Percentiles rank a stretch among this genome's conserved stretches.
These are phyloP conservation scores for Belgica antarctica DNA, from an alignment of 2,888 invertebrate genomes.

Conservation along the genomic window DNA sequence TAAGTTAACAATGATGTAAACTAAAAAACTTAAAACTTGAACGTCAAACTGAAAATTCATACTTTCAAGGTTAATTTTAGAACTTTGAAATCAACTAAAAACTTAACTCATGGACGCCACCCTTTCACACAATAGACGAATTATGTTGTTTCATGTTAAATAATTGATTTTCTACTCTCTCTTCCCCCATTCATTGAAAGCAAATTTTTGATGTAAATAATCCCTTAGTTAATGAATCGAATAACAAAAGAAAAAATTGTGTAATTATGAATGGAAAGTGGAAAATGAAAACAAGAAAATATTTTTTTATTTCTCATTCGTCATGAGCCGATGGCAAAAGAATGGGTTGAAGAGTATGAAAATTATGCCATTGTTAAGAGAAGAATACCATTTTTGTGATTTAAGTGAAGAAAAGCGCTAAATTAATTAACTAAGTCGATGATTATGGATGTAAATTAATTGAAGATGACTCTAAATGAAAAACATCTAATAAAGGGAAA, in stretches of 20 bases:
- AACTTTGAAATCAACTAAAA: no score
- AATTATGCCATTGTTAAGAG: slow-evolving; percentile 12
- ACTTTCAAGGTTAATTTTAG: no score
- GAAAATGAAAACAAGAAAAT: slow-evolving; percentile 9
- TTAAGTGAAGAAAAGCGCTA: slow-evolving; percentile 21
- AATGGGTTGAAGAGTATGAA: slow-evolving; percentile 4
- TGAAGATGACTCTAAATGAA: slow-evolving; percentile 17
- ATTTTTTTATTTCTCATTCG: slow-evolving; percentile 18
- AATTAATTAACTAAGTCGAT: slow-evolving; percentile 17
- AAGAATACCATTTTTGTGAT: slow-evolving; percentile 31
- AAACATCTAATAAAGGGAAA: not conserved
- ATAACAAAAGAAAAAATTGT: not conserved
- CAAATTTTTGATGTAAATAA: slow-evolving; percentile 16
- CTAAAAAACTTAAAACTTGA: no score
- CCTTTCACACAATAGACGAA: not conserved
- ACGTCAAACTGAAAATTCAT: no score
- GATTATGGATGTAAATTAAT: slow-evolving; percentile 23
- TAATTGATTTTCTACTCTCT: slow-evolving; percentile 1
- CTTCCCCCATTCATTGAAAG: not conserved
- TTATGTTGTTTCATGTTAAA: not conserved
- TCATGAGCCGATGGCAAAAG: not conserved
- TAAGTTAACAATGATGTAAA: no score
- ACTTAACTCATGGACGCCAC: no score
- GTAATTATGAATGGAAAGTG: slow-evolving; percentile 15
- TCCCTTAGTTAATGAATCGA: not conserved